Percentiles rank a stretch among this genome's conserved stretches.
Conservation (phyloP, 2,113 vertebrate species). For the Bambusicola thoracicus region DNA sequence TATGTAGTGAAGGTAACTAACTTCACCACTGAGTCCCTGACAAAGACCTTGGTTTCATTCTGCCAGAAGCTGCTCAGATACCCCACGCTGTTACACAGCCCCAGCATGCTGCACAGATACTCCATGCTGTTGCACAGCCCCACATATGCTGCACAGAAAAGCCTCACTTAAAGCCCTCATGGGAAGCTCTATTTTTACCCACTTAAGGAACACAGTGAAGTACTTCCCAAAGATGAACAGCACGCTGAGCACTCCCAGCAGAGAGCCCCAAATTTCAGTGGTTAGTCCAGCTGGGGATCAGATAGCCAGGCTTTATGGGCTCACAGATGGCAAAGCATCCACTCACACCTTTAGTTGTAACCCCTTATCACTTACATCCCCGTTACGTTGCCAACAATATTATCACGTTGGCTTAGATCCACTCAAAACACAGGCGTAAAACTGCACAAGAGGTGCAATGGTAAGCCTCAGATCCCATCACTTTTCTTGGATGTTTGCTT, state of each 20-base stretch:
- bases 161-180: rapidly evolving
- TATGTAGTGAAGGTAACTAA: background rate
- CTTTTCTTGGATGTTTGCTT: background rate
- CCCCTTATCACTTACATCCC: rapidly evolving
- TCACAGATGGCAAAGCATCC: background rate
- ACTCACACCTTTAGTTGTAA: background rate
- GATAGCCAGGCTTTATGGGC: background rate
- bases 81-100: background rate
- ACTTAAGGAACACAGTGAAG: background rate
- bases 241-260: background rate
- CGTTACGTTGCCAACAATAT: background rate
- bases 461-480: background rate
- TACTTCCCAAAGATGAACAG: background rate
- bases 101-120: background rate
- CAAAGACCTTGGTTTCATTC: background rate
- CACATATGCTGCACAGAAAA: background rate
- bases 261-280: background rate
- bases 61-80: background rate
- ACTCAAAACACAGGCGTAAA: background rate
- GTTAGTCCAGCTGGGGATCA: background rate
- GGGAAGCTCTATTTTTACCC: background rate
- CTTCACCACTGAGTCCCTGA: background rate
- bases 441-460: background rate
- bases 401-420: background rate
- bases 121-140: background rate